Percentiles rank a stretch among this genome's conserved stretches.
These are phyloP conservation scores for Tapirus terrestris DNA, from an alignment of 2,113 vertebrate genomes.

Conservation along the genomic window DNA sequence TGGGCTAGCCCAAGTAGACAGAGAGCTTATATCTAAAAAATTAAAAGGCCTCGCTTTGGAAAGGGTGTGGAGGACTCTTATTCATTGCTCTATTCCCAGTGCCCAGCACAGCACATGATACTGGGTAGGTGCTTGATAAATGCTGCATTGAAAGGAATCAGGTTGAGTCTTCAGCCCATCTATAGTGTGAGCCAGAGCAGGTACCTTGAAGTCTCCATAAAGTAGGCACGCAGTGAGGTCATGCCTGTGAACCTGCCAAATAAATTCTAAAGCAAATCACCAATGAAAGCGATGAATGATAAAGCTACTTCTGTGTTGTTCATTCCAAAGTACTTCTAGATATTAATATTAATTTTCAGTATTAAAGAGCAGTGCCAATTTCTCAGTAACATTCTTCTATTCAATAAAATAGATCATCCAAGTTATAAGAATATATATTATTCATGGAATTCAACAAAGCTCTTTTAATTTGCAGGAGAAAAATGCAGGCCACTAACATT, in stretches of 20 bases:
- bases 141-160: not conserved
- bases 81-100: not conserved
- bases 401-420: slow-evolving; percentile 48
- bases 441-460: slow-evolving; percentile 50
- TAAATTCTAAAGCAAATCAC: slow-evolving; percentile 37
- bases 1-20: fast-evolving
- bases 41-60: fast-evolving
- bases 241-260: not conserved
- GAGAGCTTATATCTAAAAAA: not conserved
- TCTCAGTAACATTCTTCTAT: slow-evolving; percentile 46
- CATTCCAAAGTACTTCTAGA: slow-evolving; percentile 41
- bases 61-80: not conserved
- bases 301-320: slow-evolving; percentile 9
- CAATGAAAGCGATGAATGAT: not conserved
- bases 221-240: not conserved
- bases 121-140: not conserved
- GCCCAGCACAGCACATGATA: not conserved
- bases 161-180: not conserved
- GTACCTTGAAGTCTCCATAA: not conserved
- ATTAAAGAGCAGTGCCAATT: slow-evolving; percentile 61
- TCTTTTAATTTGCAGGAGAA: slow-evolving; percentile 60
- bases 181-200: not conserved
- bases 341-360: slow-evolving; percentile 67
- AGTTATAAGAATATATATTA: slow-evolving; percentile 65
- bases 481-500: slow-evolving; percentile 23